phyloP scores from a whole-genome alignment of 2,113 vertebrate genomes.

The Menura novaehollandiae region DNA sequence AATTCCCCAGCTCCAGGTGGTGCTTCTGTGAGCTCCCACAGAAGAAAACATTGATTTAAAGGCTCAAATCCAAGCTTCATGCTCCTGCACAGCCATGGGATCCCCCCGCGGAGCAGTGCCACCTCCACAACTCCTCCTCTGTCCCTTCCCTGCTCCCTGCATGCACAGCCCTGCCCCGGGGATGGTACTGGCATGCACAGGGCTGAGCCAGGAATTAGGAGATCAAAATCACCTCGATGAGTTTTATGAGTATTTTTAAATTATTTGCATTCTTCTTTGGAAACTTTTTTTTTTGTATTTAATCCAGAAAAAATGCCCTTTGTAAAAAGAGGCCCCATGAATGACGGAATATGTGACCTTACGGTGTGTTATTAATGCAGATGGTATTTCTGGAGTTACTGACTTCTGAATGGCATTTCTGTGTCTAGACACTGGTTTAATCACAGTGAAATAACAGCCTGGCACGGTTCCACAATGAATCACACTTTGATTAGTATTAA shows the following conservation, averaged over 20 bases:
- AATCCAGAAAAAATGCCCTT: neutral
- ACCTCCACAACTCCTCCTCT: neutral
- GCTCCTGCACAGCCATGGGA: neutral
- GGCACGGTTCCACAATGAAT: neutral
- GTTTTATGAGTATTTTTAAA: neutral
- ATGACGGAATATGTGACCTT: neutral
- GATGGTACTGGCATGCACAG: fast-evolving
- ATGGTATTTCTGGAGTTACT: slow-evolving; percentile 31
- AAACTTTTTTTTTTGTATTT: neutral
- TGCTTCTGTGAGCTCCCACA: neutral
- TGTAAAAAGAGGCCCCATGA: neutral
- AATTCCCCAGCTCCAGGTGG: neutral
- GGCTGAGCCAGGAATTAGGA: neutral
- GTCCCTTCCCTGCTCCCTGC: neutral
- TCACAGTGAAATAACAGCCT: slow-evolving; percentile 36
- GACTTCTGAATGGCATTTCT: slow-evolving; percentile 38
- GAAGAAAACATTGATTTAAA: neutral
- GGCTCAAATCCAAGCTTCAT: fast-evolving
- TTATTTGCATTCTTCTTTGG: neutral
- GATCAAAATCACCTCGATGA: neutral
- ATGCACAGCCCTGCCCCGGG: neutral
- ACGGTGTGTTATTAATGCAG: neutral
- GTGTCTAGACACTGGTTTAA: slow-evolving; percentile 52
- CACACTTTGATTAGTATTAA: slow-evolving; percentile 37
- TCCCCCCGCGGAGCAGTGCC: neutral